Conservation (phyloP, 2,888 invertebrate genomes). For the Pseudococcus viburni region DNA sequence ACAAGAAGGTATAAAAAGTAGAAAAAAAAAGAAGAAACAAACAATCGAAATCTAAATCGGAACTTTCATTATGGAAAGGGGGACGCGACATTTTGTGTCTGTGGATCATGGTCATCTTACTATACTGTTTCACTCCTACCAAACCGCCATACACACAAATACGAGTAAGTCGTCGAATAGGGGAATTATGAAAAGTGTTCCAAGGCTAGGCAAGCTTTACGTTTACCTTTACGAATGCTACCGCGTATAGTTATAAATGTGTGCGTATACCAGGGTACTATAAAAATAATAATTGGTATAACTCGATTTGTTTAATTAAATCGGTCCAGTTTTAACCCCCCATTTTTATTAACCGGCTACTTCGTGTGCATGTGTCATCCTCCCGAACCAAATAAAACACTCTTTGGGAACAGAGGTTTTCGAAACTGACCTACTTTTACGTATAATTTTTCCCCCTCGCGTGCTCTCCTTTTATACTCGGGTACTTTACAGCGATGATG, state of each 20-base stretch:
- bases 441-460: not conserved
- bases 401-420: not conserved
- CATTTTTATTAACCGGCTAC: not conserved
- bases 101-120: conserved; percentile 46
- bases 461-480: not conserved
- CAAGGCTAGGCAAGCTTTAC: conserved; percentile 41
- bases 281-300: conserved; percentile 47
- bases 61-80: conserved; percentile 46
- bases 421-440: not conserved
- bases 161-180: conserved; percentile 33
- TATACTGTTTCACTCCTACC: conserved; percentile 33
- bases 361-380: not conserved
- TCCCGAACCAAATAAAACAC: not conserved
- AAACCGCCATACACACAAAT: conserved; percentile 9
- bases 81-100: conserved; percentile 41
- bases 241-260: conserved; percentile 20
- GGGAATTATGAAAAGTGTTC: conserved; percentile 49
- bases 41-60: conserved; percentile 44
- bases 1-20: not conserved
- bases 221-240: conserved; percentile 44
- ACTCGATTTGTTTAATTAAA: conserved; percentile 39
- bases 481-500: not conserved
- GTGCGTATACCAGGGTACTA: conserved; percentile 17
- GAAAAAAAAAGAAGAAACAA: conserved; percentile 9
- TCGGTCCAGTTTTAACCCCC: not conserved